These are phyloP conservation scores for Channallabes apus DNA, from an alignment of 2,797 vertebrate species.

Conservation along the genomic window DNA sequence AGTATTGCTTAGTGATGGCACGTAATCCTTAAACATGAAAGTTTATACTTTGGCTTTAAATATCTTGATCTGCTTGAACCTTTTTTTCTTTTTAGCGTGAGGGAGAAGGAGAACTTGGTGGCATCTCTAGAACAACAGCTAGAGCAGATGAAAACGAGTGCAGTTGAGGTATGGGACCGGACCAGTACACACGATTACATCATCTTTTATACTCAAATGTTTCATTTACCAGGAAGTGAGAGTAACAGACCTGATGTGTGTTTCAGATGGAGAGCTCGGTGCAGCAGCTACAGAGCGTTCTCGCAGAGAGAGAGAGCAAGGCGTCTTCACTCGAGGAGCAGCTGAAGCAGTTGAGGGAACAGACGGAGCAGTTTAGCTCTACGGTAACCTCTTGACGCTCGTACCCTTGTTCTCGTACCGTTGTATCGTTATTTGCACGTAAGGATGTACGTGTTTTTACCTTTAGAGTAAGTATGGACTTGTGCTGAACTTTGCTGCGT, in stretches of 20 bases:
- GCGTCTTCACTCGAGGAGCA: background rate
- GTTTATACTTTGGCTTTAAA: background rate
- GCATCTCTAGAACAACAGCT: conserved; percentile 15
- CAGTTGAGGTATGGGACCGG: conserved; percentile 6
- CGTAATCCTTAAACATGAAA: no score
- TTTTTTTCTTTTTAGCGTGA: background rate
- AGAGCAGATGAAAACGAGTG: conserved; percentile 7
- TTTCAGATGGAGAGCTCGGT: background rate
- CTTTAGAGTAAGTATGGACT: background rate
- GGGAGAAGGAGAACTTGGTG: conserved; percentile 30
- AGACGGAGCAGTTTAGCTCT: conserved; percentile 33
- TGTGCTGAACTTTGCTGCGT: background rate
- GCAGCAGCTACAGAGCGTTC: conserved; percentile 32
- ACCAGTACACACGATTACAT: background rate
- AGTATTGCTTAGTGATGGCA: no score
- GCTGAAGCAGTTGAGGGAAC: conserved; percentile 40
- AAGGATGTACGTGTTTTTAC: background rate
- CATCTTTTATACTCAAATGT: background rate
- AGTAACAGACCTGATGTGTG: background rate
- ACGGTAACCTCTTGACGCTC: conserved; percentile 5
- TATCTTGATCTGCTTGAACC: background rate
- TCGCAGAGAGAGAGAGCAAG: conserved; percentile 3
- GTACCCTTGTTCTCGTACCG: background rate
- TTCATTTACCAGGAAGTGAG: background rate
- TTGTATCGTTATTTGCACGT: background rate